These are phyloP conservation scores for Eupelmus urozonus DNA, from an alignment of 2,888 invertebrate genomes.

Conservation along the genomic window DNA sequence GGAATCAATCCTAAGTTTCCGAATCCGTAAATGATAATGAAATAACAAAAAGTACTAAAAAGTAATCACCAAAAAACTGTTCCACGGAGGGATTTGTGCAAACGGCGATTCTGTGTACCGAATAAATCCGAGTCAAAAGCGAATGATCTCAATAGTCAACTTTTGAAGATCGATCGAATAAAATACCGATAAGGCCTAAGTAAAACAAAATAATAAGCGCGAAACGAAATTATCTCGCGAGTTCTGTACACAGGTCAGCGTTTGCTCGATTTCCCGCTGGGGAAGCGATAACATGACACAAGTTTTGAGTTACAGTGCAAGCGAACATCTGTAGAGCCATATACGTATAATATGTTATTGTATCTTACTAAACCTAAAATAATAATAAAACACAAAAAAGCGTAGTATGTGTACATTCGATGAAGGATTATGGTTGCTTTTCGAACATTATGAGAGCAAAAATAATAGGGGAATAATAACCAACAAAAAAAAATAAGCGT, in stretches of 20 bases:
- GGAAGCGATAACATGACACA: constrained; percentile 71
- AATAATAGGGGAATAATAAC: constrained; percentile 33
- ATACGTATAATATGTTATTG: constrained; percentile 76
- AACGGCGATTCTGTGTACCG: background rate
- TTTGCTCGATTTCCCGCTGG: constrained; percentile 45
- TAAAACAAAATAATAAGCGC: constrained; percentile 24
- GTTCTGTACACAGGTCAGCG: constrained; percentile 36
- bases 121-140: background rate
- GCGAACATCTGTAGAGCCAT: constrained; percentile 77
- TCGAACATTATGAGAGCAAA: constrained; percentile 64
- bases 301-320: constrained; percentile 77
- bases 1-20: constrained; percentile 72
- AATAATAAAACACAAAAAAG: constrained; percentile 59
- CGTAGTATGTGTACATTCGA: constrained; percentile 75
- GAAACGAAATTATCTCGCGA: constrained; percentile 22
- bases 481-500: constrained; percentile 60
- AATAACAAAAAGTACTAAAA: constrained; percentile 65
- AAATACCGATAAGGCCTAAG: constrained; percentile 57
- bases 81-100: constrained; percentile 18
- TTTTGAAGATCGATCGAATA: background rate
- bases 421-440: constrained; percentile 75
- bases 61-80: constrained; percentile 57
- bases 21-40: constrained; percentile 64
- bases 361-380: constrained; percentile 58
- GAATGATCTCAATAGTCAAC: no score